Percentiles rank a stretch among this genome's conserved stretches.
phyloP scores from a whole-genome alignment of 2,888 invertebrate genomes.

The Sthenelais limicola region DNA sequence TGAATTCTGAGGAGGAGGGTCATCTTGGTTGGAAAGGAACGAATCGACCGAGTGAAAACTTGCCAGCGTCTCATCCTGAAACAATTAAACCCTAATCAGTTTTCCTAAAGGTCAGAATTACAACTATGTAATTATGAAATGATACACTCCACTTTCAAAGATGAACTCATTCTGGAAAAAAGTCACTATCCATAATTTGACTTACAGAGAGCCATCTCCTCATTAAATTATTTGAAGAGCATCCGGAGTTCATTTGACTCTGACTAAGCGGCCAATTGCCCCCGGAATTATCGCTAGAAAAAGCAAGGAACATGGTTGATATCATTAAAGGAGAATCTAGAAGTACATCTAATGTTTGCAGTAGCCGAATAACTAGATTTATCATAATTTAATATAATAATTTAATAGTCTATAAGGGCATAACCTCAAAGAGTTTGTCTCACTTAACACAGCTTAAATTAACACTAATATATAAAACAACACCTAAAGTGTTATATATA shows the following conservation, averaged over 20 bases:
- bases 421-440: no score
- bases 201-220: slow-evolving; percentile 36
- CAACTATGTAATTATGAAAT: neutral
- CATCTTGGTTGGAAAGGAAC: slow-evolving; percentile 46
- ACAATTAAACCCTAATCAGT: neutral
- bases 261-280: slow-evolving; percentile 21
- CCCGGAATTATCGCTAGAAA: slow-evolving; percentile 13
- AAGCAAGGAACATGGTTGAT: no score
- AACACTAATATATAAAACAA: no score
- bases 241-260: slow-evolving; percentile 12
- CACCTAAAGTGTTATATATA: no score
- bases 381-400: no score
- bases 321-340: no score
- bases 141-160: no score
- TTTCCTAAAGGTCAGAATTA: neutral
- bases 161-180: neutral
- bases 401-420: no score
- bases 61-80: slow-evolving; percentile 45
- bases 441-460: no score
- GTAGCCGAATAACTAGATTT: no score
- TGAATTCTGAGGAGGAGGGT: neutral
- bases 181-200: neutral
- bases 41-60: slow-evolving; percentile 49
- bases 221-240: slow-evolving; percentile 22
- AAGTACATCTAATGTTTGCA: no score